Percentiles rank a stretch among this genome's conserved stretches.
These are phyloP conservation scores for Paramisgurnus dabryanus DNA, from an alignment of 2,113 vertebrate genomes.

Conservation along the genomic window DNA sequence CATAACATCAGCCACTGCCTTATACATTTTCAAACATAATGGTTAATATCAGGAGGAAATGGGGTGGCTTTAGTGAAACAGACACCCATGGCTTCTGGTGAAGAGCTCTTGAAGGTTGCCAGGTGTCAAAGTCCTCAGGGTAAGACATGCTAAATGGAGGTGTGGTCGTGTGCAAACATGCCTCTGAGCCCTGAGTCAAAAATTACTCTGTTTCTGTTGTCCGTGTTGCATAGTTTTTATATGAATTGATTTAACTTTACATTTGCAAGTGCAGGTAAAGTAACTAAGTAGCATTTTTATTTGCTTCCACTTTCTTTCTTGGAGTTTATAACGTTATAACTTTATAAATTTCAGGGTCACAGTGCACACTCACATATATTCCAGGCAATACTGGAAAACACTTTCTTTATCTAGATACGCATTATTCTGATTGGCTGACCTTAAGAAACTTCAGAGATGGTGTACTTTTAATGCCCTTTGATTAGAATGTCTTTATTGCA, in stretches of 20 bases:
- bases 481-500: no score
- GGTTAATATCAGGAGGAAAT: not conserved
- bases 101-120: conserved; percentile 36
- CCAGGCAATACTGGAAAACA: no score
- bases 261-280: no score
- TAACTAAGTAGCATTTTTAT: no score
- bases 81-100: not conserved
- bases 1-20: not conserved
- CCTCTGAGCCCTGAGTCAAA: conserved; percentile 19
- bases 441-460: no score
- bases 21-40: not conserved
- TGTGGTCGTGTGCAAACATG: conserved; percentile 41
- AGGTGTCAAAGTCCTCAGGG: conserved; percentile 55
- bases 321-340: no score
- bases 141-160: conserved; percentile 24
- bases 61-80: not conserved
- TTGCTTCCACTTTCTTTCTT: no score
- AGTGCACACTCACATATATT: no score
- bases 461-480: no score
- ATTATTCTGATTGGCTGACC: no score
- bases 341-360: no score
- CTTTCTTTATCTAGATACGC: no score
- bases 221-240: not conserved
- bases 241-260: not conserved
- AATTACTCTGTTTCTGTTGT: not conserved